Percentiles rank a stretch among this genome's conserved stretches.
Conservation (phyloP, 2,888 invertebrate genomes). For the Hydriomena furcata region DNA sequence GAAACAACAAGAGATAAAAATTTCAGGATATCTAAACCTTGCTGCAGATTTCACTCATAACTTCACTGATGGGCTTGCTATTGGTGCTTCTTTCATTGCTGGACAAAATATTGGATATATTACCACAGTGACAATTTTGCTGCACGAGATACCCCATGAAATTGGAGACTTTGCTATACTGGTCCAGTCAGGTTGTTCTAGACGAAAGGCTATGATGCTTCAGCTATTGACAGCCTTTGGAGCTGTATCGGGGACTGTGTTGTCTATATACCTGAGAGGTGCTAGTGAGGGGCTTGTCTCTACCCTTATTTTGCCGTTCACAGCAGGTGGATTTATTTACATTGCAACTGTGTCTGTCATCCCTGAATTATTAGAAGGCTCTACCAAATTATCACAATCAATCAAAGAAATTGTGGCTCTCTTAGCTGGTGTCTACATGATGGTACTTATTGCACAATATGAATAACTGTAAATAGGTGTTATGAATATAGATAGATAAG, state of each 20-base stretch:
- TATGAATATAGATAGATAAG: constrained; percentile 9
- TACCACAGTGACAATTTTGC: constrained; percentile 97
- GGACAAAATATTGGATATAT: constrained; percentile 93
- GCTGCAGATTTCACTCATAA: constrained; percentile 99
- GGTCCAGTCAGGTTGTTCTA: constrained; percentile 97
- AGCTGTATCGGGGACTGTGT: constrained; percentile 95
- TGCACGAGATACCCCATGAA: constrained; percentile 99
- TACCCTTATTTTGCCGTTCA: constrained; percentile 97
- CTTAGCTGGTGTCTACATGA: constrained; percentile 95
- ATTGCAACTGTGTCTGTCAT: constrained; percentile 99
- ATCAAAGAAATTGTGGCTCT: constrained; percentile 95
- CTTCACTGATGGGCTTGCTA: constrained; percentile 99
- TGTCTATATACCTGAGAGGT: constrained; percentile 93
- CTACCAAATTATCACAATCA: constrained; percentile 92
- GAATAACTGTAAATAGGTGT: constrained; percentile 50
- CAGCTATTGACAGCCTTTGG: constrained; percentile 98
- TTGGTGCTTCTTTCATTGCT: constrained; percentile 98
- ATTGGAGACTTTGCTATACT: constrained; percentile 99
- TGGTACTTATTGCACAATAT: constrained; percentile 95
- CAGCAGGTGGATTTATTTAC: constrained; percentile 99
- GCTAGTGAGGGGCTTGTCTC: constrained; percentile 87
- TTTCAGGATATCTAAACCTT: constrained; percentile 95
- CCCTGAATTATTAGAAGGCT: constrained; percentile 96
- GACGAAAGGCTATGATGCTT: constrained; percentile 96
- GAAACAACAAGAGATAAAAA: constrained; percentile 74